Evolutionary conservation across 92 coral and sea anemone species (phyloP).

Genomic region (Meandrina meandrites): DNA sequence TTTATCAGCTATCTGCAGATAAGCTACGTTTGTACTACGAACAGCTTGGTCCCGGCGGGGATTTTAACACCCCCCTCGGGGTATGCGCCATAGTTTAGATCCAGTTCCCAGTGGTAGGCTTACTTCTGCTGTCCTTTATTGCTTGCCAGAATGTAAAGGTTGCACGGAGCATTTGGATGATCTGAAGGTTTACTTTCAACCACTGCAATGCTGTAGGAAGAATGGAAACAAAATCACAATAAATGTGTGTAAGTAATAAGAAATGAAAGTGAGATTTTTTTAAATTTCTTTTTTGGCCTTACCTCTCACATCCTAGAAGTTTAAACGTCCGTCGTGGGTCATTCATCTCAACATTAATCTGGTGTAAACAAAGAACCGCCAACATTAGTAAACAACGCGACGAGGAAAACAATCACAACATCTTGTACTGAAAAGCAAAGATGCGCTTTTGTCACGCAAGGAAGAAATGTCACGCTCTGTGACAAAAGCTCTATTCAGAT

Average conservation of each 20-base stretch:
- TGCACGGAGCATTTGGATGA: slow-evolving; percentile 84
- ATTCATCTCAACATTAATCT: slow-evolving; percentile 90
- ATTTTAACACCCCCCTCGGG: not conserved
- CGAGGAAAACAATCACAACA: not conserved
- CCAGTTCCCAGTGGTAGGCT: not conserved
- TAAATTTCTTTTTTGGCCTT: slow-evolving; percentile 10
- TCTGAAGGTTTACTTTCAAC: slow-evolving; percentile 91
- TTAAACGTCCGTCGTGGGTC: slow-evolving; percentile 77
- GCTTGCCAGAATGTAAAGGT: slow-evolving; percentile 89
- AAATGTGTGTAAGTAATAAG: too few species aligned
- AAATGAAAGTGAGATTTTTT: too few species aligned
- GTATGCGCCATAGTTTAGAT: too few species aligned
- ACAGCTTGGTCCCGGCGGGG: not conserved
- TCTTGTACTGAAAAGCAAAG: not conserved
- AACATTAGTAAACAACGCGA: not conserved
- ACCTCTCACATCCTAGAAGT: slow-evolving; percentile 85
- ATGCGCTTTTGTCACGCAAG: not conserved
- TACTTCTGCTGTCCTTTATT: slow-evolving; percentile 7
- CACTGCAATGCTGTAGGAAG: slow-evolving; percentile 77
- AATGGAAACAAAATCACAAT: not conserved
- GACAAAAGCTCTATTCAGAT: too few species aligned
- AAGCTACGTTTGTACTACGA: too few species aligned
- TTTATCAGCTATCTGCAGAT: too few species aligned
- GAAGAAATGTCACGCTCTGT: not conserved
- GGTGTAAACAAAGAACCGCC: not conserved